Evolutionary conservation across 2,888 invertebrate genomes (phyloP).

Genomic region (Erpobdella octoculata): DNA sequence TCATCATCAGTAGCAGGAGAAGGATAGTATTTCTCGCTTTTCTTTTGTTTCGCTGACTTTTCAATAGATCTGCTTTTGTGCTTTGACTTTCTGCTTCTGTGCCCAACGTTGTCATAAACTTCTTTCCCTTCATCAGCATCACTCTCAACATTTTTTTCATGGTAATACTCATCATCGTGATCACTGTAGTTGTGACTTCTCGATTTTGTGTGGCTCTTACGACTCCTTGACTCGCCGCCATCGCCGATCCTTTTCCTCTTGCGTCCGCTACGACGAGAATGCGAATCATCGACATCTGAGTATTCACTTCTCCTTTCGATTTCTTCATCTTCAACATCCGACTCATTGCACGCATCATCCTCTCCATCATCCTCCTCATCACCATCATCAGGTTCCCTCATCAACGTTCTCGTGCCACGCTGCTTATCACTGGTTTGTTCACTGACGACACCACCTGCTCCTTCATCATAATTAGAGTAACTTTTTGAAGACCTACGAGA

Average conservation of each 20-base stretch:
- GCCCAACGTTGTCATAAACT: no score
- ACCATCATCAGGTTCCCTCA: background rate
- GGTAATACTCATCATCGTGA: background rate
- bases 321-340: background rate
- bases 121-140: constrained; percentile 15
- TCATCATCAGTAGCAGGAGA: no score
- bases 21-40: no score
- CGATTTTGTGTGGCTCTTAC: no score
- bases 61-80: background rate
- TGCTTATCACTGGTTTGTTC: background rate
- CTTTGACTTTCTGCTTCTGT: constrained; percentile 2
- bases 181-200: background rate
- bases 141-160: no score
- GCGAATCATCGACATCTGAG: background rate
- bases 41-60: background rate
- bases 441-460: background rate
- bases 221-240: background rate
- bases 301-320: background rate
- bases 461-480: constrained; percentile 2
- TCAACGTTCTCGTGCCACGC: background rate
- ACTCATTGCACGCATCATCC: background rate
- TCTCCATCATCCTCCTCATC: constrained; percentile 5
- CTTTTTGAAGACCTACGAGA: background rate
- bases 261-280: no score
- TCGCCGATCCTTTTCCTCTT: background rate